Percentiles rank a stretch among this genome's conserved stretches.
These are phyloP conservation scores for Tanytarsus gracilentus DNA, from an alignment of 2,888 invertebrate genomes.

Conservation along the genomic window DNA sequence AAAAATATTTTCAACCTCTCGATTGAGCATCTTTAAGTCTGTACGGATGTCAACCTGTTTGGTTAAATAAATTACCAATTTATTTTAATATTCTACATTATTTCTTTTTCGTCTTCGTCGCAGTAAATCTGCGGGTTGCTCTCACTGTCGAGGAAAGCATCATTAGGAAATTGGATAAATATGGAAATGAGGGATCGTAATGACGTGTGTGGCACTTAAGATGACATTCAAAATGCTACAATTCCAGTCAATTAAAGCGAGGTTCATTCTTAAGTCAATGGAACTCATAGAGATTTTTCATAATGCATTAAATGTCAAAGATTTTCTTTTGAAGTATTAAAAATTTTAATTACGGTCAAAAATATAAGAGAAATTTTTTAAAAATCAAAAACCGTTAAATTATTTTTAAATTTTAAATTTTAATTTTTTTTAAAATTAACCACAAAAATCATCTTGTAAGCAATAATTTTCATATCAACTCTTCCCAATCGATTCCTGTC, in stretches of 20 bases:
- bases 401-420: too few species aligned
- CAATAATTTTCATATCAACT: too few species aligned
- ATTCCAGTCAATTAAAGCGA: neutral
- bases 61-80: conserved; percentile 20
- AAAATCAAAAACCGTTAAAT: too few species aligned
- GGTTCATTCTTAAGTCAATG: neutral
- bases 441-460: too few species aligned
- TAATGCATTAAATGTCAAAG: too few species aligned
- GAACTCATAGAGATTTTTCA: too few species aligned
- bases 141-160: neutral
- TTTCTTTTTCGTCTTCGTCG: neutral
- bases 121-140: neutral
- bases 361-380: too few species aligned
- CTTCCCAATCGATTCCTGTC: too few species aligned
- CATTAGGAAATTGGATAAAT: conserved; percentile 9
- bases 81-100: conserved; percentile 7
- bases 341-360: too few species aligned
- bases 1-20: neutral
- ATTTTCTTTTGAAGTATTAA: too few species aligned
- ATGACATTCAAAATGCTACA: neutral
- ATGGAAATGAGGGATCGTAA: neutral
- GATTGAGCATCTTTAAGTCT: neutral
- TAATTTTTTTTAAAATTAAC: too few species aligned
- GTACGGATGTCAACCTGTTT: conserved; percentile 25
- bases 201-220: neutral